Conservation (phyloP, 2,888 invertebrate genomes). For the Hirudinaria manillensis region DNA sequence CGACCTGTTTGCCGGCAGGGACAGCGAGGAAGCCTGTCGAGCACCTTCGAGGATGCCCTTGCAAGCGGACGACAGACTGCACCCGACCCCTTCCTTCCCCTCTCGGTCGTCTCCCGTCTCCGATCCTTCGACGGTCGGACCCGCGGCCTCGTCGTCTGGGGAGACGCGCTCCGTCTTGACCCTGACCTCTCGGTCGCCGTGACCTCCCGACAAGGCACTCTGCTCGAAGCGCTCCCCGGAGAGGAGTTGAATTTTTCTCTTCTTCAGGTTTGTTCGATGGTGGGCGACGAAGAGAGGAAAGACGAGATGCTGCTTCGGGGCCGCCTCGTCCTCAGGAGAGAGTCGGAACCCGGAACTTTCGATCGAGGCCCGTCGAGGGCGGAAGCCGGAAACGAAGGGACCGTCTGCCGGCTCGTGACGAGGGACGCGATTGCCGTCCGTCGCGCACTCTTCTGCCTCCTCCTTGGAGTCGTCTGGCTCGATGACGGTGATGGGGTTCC, state of each 20-base stretch:
- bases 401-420: neutral
- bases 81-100: too few species aligned
- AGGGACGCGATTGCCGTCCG: neutral
- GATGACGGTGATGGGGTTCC: constrained; percentile 7
- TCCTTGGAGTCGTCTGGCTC: neutral
- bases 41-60: too few species aligned
- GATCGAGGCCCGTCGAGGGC: neutral
- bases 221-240: neutral
- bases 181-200: neutral
- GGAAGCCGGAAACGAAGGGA: neutral
- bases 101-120: too few species aligned
- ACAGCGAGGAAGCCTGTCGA: too few species aligned
- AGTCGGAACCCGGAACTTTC: neutral
- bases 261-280: constrained; percentile 4
- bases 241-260: constrained; percentile 6
- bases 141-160: neutral
- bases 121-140: neutral
- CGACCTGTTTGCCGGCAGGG: too few species aligned
- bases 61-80: too few species aligned
- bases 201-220: neutral
- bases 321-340: neutral
- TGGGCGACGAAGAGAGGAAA: neutral
- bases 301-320: neutral
- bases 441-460: neutral
- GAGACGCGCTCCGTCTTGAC: neutral